Conservation (phyloP, 2,888 invertebrate species). For the Apomyelois bistriatella region DNA sequence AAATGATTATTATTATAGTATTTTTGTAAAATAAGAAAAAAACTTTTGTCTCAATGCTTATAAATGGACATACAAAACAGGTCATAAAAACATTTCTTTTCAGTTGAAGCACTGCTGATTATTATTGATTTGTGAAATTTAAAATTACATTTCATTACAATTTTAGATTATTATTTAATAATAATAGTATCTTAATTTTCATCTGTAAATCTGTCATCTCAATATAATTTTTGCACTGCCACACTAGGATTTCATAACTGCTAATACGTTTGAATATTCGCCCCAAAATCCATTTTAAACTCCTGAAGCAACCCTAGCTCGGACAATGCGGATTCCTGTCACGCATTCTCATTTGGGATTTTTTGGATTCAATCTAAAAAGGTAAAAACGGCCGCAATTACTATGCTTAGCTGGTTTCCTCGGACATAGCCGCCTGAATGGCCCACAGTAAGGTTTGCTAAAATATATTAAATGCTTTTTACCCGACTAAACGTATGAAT, state of each 20-base stretch:
- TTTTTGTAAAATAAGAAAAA: too few relatives aligned
- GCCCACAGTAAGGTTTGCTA: constrained; percentile 2
- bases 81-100: too few relatives aligned
- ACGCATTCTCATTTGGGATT: constrained; percentile 24
- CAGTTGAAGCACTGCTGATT: too few relatives aligned
- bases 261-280: not conserved
- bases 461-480: constrained; percentile 6
- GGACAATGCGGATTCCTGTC: constrained; percentile 16
- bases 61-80: too few relatives aligned
- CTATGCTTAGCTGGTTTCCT: constrained; percentile 12
- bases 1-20: too few relatives aligned
- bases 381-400: constrained; percentile 15
- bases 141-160: too few relatives aligned
- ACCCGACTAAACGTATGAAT: not conserved
- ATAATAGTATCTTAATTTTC: too few relatives aligned
- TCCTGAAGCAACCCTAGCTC: not conserved
- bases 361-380: constrained; percentile 19
- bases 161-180: too few relatives aligned
- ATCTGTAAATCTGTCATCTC: too few relatives aligned
- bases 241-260: not conserved
- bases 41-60: too few relatives aligned
- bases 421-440: constrained; percentile 1
- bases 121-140: too few relatives aligned
- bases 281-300: not conserved
- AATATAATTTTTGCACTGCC: too few relatives aligned